Base-by-base conservation (phyloP, 2,888 invertebrate genomes). In the Neoascia interrupta region DNA sequence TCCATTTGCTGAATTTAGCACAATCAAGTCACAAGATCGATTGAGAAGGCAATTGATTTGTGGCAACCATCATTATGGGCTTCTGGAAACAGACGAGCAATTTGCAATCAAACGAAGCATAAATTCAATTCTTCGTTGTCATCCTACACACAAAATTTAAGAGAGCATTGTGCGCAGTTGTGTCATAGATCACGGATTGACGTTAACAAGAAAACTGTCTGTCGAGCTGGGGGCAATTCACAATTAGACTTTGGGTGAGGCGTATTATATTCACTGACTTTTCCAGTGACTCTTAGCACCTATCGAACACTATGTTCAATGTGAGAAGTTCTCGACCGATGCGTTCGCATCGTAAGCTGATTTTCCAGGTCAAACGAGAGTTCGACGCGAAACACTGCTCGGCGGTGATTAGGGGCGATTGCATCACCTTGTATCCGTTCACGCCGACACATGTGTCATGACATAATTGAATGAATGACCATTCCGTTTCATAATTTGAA, bases 131-230 rank as follows among this genome's bases (percentile, higher is more conserved):
- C 45, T 31, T 31, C 31, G 31, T 43, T 70, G 53, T 64, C 72
- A 43, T 72, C 76, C 68, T 60, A 68, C 74, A 51, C 60, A 60
- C 54, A 13, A 3, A 15, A 1, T 3, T 11, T 3, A 15, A 10
- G 21, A 5, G 13, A 5, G n/a, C 18, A 37, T 45, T 60, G 54
- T 75, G 70, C 63, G 16, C 58, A 26, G 34, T 64, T 64, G 31
- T 34, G 56, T 19, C 64, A 72, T 76, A 76, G 76, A 76, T 76
- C 76, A 72, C 76, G 47, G 76, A 72, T 76, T 76, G 76, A 72
- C 64, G 47, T 51, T 64, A 41, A 47, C 76, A 70, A 54, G 60
- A 60, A 47, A 58, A 58, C 53, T 70, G n/a, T n/a, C n/a, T n/a
- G 56, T 76, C 76, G 60, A 72, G 76, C 72, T 60, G 53, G 39